Base-by-base conservation (phyloP, 2,888 invertebrate species). In the Girardia tigrina region DNA sequence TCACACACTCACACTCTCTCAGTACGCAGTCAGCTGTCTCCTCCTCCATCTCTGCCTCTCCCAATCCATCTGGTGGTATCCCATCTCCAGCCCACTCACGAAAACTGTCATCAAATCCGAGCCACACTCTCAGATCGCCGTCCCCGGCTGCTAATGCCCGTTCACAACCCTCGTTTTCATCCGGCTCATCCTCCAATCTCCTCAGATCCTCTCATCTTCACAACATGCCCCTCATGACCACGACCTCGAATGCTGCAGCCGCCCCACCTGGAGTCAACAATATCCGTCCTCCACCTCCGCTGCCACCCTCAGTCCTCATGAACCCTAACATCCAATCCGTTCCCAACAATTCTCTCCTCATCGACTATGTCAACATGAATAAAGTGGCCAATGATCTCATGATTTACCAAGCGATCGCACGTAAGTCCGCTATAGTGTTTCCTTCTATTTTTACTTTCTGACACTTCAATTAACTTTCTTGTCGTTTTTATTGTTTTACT, bases 111-210 rank as follows among this genome's bases (percentile, higher is more conserved):
- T 56, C 56, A 20, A 56, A 56, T n/a, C 56, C 56, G 8, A 56
- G 56, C 23, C 56, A 56, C 56, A 56, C 56, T 12, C 23, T 56
- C n/a, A 4, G 56, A 56, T 56, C 56, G 4, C 56, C 56, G 4
- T 56, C 56, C 4, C 56, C 56, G 23, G 56, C 56, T 4, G 56
- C 20, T 16, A 56, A 56, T 56, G n/a, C n/a, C n/a, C 4, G 56
- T 20, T 56, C 56, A 56, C 56, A 56, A 16, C 6, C 8, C 4
- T 56, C 56, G 4, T 56, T 56, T 56, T 12, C 56, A 56, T 56
- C 56, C 4, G 56, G 56, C 56, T 56, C 56, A 56, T n/a, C n/a
- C n/a, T 56, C 56, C n/a, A 56, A 56, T n/a, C n/a, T 56, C 20
- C n/a, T 56, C 23, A n/a, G 56, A 56, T 56, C 56, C 4, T 20